phyloP scores from a whole-genome alignment of 2,113 vertebrate species.

The Cynoglossus semilaevis region DNA sequence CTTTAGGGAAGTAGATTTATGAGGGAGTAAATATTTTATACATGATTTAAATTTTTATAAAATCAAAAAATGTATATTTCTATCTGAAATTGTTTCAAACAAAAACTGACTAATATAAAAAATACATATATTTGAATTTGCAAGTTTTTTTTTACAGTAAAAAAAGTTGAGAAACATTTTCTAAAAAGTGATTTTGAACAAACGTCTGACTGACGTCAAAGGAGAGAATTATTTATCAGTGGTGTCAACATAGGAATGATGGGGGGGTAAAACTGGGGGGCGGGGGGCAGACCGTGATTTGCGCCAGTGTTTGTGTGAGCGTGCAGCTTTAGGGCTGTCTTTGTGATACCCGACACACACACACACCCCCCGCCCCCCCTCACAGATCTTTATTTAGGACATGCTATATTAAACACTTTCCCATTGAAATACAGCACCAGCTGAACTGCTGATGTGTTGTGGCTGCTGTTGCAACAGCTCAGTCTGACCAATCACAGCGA shows the following conservation, averaged over 20 bases:
- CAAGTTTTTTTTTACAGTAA: no score
- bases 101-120: no score
- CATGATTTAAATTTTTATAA: no score
- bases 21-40: no score
- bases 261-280: conserved; percentile 51
- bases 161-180: no score
- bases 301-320: conserved; percentile 68
- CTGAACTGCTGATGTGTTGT: conserved; percentile 76
- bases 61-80: no score
- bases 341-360: conserved; percentile 83
- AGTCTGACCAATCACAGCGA: conserved; percentile 35
- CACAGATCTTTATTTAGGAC: conserved; percentile 78
- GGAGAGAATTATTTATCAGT: conserved; percentile 29
- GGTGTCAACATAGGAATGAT: conserved; percentile 51
- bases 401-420: conserved; percentile 81
- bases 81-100: no score
- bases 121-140: no score
- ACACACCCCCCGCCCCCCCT: conserved; percentile 45
- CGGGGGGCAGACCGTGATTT: conserved; percentile 51
- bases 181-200: no score
- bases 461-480: conserved; percentile 62
- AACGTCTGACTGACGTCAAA: no score
- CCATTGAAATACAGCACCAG: conserved; percentile 85
- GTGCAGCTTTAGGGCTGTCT: conserved; percentile 65
- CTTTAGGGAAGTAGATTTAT: no score